Evolutionary conservation across 2,888 invertebrate species (phyloP).

Genomic region (Dicycla oo): DNA sequence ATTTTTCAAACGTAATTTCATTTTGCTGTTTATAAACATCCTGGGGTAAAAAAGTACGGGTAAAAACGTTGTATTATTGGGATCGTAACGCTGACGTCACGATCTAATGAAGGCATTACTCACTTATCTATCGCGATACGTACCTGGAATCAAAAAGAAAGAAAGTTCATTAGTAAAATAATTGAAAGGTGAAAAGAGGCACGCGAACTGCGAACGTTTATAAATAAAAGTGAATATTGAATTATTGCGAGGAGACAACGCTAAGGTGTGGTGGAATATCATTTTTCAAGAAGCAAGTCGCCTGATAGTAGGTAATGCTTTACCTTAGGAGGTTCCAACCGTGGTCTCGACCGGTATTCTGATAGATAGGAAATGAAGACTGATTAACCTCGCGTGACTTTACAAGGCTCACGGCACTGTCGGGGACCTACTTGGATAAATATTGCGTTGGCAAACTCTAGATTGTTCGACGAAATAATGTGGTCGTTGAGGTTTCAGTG

Average conservation of each 20-base stretch:
- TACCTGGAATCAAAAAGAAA: constrained; percentile 82
- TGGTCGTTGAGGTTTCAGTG: constrained; percentile 23
- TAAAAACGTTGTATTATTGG: constrained; percentile 46
- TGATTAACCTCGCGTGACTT: constrained; percentile 88
- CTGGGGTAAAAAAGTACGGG: constrained; percentile 51
- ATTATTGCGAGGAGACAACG: constrained; percentile 82
- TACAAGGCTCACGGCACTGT: constrained; percentile 74
- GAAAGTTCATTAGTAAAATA: constrained; percentile 78
- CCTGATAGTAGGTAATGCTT: constrained; percentile 87
- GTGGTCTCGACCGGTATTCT: constrained; percentile 79
- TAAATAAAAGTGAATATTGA: constrained; percentile 83
- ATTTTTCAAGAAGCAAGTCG: constrained; percentile 88
- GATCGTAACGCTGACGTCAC: constrained; percentile 39
- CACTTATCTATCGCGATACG: constrained; percentile 67
- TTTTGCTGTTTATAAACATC: constrained; percentile 58
- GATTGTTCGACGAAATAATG: constrained; percentile 44
- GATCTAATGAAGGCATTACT: constrained; percentile 64
- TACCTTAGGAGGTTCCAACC: constrained; percentile 76
- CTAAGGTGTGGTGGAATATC: constrained; percentile 88
- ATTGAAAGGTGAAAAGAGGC: constrained; percentile 75
- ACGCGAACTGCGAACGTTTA: constrained; percentile 85
- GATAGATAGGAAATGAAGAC: constrained; percentile 91
- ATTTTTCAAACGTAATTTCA: constrained; percentile 62
- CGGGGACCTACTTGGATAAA: constrained; percentile 72
- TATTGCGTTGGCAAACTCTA: constrained; percentile 71